Evolutionary conservation across 2,888 invertebrate genomes (phyloP).

Genomic region (Trichacis sp.): DNA sequence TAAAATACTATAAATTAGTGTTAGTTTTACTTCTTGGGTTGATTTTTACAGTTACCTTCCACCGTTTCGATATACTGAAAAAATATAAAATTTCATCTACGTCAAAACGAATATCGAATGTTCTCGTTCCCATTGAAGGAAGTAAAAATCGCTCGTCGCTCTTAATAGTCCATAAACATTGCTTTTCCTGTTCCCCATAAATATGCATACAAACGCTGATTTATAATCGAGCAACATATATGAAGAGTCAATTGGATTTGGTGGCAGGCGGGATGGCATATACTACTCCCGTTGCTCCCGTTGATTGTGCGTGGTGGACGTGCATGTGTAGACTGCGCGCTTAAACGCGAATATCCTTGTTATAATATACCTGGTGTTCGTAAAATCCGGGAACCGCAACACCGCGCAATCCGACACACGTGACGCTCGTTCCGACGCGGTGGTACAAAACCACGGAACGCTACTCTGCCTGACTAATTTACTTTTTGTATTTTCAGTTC

Average conservation of each 20-base stretch:
- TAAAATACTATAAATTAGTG: too few species aligned
- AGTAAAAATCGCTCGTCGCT: too few species aligned
- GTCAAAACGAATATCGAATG: too few species aligned
- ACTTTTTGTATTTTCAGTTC: slow-evolving; percentile 67
- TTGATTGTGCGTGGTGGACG: slow-evolving; percentile 32
- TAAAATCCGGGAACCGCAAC: slow-evolving; percentile 63
- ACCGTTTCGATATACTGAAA: too few species aligned
- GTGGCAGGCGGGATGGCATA: slow-evolving; percentile 24
- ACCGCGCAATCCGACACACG: slow-evolving; percentile 63
- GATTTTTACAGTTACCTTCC: too few species aligned
- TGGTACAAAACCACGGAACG: slow-evolving; percentile 58
- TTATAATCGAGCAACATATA: slow-evolving; percentile 31
- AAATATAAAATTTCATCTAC: too few species aligned
- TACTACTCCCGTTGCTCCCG: slow-evolving; percentile 19
- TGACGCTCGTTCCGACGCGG: slow-evolving; percentile 59
- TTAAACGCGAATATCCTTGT: slow-evolving; percentile 33
- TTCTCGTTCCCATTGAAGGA: too few species aligned
- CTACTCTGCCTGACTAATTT: slow-evolving; percentile 64
- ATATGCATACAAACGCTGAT: slow-evolving; percentile 37
- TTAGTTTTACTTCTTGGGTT: too few species aligned
- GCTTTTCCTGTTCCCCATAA: slow-evolving; percentile 14
- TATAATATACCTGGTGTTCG: slow-evolving; percentile 59
- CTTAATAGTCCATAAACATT: slow-evolving; percentile 36
- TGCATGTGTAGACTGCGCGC: slow-evolving; percentile 17
- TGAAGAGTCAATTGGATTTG: slow-evolving; percentile 36